phyloP scores from a whole-genome alignment of 2,797 vertebrate species.

The Melanotaenia parkinsoni region DNA sequence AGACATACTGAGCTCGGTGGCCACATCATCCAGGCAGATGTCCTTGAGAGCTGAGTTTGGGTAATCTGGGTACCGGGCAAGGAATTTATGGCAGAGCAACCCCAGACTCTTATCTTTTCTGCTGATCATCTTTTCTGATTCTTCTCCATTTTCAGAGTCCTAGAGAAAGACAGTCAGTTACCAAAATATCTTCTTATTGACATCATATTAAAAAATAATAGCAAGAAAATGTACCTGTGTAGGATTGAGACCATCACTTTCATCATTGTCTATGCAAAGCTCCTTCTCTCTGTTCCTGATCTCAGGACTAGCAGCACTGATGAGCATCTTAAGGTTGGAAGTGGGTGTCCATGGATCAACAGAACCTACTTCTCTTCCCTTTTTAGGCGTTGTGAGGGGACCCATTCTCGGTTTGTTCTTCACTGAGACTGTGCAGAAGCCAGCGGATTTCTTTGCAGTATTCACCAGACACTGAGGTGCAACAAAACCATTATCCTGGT shows the following conservation, averaged over 20 bases:
- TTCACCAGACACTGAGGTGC: constrained; percentile 71
- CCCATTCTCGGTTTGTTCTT: constrained; percentile 79
- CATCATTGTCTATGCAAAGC: constrained; percentile 73
- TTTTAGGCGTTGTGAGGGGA: constrained; percentile 90
- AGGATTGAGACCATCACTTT: constrained; percentile 72
- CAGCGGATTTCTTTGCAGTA: constrained; percentile 76
- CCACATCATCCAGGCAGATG: constrained; percentile 95
- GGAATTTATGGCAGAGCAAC: constrained; percentile 93
- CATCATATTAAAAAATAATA: not conserved
- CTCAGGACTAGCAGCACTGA: constrained; percentile 95
- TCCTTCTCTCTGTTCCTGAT: constrained; percentile 93
- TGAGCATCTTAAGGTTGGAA: constrained; percentile 96
- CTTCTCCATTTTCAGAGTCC: constrained; percentile 89
- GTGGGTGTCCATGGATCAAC: constrained; percentile 97
- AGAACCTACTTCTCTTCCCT: constrained; percentile 80
- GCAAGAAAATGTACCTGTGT: constrained; percentile 71
- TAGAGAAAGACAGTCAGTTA: constrained; percentile 39
- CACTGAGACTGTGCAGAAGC: constrained; percentile 48
- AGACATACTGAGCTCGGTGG: constrained; percentile 91
- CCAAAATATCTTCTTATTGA: not conserved
- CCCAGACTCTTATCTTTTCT: constrained; percentile 97
- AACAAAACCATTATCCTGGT: constrained; percentile 83
- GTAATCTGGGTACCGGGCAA: constrained; percentile 91
- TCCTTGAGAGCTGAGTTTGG: constrained; percentile 86
- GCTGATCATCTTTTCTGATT: constrained; percentile 90